Evolutionary conservation across 2,797 vertebrate genomes (phyloP).

Genomic region (Notolepis coatsorum): DNA sequence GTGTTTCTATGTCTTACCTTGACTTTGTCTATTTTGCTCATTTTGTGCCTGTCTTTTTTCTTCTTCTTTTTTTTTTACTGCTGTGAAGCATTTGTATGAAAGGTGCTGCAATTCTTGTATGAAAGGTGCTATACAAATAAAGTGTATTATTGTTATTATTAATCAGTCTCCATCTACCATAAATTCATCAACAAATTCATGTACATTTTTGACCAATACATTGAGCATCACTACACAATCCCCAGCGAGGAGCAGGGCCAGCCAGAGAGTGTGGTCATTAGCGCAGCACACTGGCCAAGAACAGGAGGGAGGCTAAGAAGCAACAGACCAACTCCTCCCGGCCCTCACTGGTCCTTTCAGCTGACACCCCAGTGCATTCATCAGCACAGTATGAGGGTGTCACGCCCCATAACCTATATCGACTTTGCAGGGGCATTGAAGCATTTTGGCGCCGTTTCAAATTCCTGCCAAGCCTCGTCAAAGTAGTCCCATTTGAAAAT

Average conservation of each 20-base stretch:
- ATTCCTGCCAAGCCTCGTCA: background rate
- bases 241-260: background rate
- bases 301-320: conserved; percentile 15
- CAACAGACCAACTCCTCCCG: background rate
- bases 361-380: conserved; percentile 13
- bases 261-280: conserved; percentile 43
- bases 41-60: too few relatives aligned
- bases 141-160: too few relatives aligned
- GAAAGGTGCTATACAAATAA: too few relatives aligned
- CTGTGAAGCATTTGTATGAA: too few relatives aligned
- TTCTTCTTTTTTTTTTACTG: too few relatives aligned
- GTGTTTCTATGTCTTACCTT: too few relatives aligned
- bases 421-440: background rate
- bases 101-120: too few relatives aligned
- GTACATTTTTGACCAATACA: background rate
- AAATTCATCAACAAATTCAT: background rate
- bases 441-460: background rate
- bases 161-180: background rate
- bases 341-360: conserved; percentile 4
- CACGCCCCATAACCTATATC: background rate
- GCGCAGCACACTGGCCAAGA: conserved; percentile 41
- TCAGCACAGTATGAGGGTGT: conserved; percentile 19
- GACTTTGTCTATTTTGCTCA: too few relatives aligned
- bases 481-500: background rate
- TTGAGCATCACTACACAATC: background rate